These are phyloP conservation scores for Arrhopalites spinosus DNA, from an alignment of 2,888 invertebrate species.

Conservation along the genomic window DNA sequence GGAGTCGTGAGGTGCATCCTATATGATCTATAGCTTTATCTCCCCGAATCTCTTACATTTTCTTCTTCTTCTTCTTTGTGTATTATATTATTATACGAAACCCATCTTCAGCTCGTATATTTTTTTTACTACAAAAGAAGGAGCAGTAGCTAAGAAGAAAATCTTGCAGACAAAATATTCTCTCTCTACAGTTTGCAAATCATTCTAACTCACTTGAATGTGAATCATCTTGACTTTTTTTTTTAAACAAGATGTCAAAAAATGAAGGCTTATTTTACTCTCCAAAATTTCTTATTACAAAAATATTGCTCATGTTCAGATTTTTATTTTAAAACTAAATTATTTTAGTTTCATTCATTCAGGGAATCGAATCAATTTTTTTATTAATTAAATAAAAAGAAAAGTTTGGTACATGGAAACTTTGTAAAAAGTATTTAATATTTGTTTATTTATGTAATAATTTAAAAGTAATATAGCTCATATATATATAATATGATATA, in stretches of 20 bases:
- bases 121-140: not conserved
- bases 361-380: too few relatives aligned
- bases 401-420: too few relatives aligned
- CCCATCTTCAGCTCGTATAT: not conserved
- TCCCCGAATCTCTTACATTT: conserved; percentile 10
- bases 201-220: not conserved
- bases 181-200: not conserved
- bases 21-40: conserved; percentile 23
- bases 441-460: too few relatives aligned
- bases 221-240: not conserved
- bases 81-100: not conserved
- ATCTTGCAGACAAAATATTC: not conserved
- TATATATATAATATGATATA: too few relatives aligned
- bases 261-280: too few relatives aligned
- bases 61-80: not conserved
- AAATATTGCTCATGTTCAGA: too few relatives aligned
- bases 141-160: not conserved
- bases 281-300: too few relatives aligned
- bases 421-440: too few relatives aligned
- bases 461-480: too few relatives aligned
- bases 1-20: conserved; percentile 31
- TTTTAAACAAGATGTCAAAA: conserved; percentile 3
- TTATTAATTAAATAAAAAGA: too few relatives aligned
- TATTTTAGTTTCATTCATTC: too few relatives aligned
- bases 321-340: too few relatives aligned